Base-by-base conservation (phyloP, 2,797 vertebrate genomes). In the Amphiprion clarkii region DNA sequence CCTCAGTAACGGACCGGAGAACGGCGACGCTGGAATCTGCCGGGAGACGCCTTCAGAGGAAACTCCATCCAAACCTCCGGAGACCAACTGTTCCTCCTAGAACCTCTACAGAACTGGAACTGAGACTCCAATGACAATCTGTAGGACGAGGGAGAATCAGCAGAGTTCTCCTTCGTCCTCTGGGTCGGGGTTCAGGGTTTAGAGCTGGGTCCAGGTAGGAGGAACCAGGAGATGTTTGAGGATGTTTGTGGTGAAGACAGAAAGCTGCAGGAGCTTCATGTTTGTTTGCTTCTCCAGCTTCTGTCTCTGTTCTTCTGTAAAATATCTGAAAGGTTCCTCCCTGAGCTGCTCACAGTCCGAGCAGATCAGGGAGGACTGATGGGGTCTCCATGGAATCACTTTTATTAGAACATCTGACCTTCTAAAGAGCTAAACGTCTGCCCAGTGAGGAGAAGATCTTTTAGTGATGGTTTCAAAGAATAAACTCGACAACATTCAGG, bases 61-160 rank as follows among this genome's bases (percentile, higher is more conserved):
- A 80, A 92, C 93, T 49, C 90, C 94, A 51, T 93, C 94, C 52
- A 96, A 97, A 84, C 92, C 95, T 62, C 80, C 92, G 0, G 95
- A 94, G 88, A 89, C 95, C 62, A 94, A 96, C 63, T 92, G 92
- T 88, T 94, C 97, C 79, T 94, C 96, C 58, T 96, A 97, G 93
- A 93, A 84, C 63, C 44, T 79, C n/a, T 8, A 6, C 39, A 64
- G 51, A 81, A 79, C 76, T 74, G 51, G 85, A 71, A 67, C 48
- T 46, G 65, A 52, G 4, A 57, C 70, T 51, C 66, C 39, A 51
- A 1, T 25, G 17, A 67, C 13, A 40, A 74, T 13, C 51, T 13
- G 2, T 55, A 23, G 67, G 59, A 67, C 14, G 25, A 44, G 56
- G 66, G 58, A 67, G 4, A 70, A 62, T n/a, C 13, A 10, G 60